Evolutionary conservation across 2,888 invertebrate species (phyloP).

Genomic region (Empis stercorea): DNA sequence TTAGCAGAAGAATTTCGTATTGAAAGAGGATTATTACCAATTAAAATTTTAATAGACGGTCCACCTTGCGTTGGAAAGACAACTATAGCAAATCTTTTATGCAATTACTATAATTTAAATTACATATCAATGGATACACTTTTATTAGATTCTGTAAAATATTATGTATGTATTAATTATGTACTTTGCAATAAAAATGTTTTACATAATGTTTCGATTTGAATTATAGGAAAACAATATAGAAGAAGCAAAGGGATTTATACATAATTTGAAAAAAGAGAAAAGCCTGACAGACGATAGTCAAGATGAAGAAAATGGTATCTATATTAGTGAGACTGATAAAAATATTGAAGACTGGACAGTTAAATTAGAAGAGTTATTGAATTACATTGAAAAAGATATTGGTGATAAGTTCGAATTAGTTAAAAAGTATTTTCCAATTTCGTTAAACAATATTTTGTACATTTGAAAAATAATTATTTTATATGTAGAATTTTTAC

Average conservation of each 20-base stretch:
- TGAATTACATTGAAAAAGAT: too few relatives aligned
- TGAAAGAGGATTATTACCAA: conserved; percentile 42
- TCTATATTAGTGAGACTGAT: too few relatives aligned
- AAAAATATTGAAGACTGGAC: too few relatives aligned
- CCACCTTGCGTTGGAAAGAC: conserved; percentile 56
- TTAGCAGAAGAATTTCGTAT: conserved; percentile 41
- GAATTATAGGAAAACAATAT: neutral
- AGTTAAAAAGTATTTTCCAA: too few relatives aligned
- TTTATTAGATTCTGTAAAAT: neutral
- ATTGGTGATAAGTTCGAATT: too few relatives aligned
- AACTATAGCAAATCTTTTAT: conserved; percentile 42
- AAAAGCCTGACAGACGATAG: conserved; percentile 34
- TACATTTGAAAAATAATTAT: too few relatives aligned
- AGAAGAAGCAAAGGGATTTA: neutral
- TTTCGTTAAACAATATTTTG: too few relatives aligned
- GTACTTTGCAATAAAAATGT: too few relatives aligned
- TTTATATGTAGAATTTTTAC: neutral
- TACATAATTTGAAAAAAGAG: conserved; percentile 30
- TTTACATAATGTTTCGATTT: too few relatives aligned
- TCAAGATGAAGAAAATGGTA: conserved; percentile 13
- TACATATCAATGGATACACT: neutral
- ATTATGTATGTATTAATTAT: neutral
- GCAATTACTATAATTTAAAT: conserved; percentile 41
- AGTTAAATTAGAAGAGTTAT: too few relatives aligned
- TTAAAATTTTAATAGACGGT: conserved; percentile 48